Conservation (phyloP, 2,888 invertebrate genomes). For the Neocrepidodera transversa region DNA sequence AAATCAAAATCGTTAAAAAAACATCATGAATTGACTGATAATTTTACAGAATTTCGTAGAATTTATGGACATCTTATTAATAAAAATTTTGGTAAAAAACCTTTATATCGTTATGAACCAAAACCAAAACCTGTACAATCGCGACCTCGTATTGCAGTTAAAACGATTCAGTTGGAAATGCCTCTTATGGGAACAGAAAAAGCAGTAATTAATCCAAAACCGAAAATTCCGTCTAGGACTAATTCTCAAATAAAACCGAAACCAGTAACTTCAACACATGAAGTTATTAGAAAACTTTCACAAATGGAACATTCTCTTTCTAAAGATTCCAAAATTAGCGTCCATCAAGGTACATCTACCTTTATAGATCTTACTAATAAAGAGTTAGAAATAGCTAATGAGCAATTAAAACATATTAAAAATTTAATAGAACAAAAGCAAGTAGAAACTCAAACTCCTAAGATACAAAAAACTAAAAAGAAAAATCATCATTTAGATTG, state of each 20-base stretch:
- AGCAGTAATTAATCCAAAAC: constrained; percentile 29
- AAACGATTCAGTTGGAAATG: constrained; percentile 35
- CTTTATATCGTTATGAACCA: neutral
- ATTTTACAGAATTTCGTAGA: constrained; percentile 33
- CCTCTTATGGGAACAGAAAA: constrained; percentile 32
- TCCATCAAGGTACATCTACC: constrained; percentile 18
- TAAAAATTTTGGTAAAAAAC: neutral
- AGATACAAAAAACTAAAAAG: constrained; percentile 20
- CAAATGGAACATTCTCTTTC: constrained; percentile 13
- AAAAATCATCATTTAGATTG: constrained; percentile 25
- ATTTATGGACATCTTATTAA: constrained; percentile 26
- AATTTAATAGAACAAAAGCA: constrained; percentile 17
- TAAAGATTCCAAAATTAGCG: neutral
- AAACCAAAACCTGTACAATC: neutral
- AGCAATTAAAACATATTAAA: constrained; percentile 27
- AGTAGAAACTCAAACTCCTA: constrained; percentile 5
- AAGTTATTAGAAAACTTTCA: constrained; percentile 13
- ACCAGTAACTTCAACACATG: neutral
- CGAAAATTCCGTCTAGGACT: neutral
- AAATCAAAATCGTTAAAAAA: constrained; percentile 13
- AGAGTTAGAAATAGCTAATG: constrained; percentile 29
- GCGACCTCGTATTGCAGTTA: constrained; percentile 26
- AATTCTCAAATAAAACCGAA: neutral
- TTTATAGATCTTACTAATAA: constrained; percentile 28
- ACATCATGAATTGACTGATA: constrained; percentile 5